Evolutionary conservation across 2,113 vertebrate genomes (phyloP).

Genomic region (Petrocephalus zakoni): DNA sequence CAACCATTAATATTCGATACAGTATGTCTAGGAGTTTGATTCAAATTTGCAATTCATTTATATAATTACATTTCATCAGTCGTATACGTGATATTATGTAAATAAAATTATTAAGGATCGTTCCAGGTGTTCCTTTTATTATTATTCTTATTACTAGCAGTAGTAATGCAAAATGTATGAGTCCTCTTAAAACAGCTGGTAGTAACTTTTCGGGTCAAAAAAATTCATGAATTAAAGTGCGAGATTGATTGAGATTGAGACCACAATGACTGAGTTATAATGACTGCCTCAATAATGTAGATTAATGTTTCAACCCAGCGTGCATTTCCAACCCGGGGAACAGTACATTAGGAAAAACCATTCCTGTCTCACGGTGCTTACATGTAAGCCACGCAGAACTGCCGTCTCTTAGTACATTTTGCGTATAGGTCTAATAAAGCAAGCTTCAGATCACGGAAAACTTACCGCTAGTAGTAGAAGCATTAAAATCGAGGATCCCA

Average conservation of each 20-base stretch:
- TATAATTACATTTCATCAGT: not conserved
- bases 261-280: not conserved
- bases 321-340: not conserved
- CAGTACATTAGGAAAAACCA: not conserved
- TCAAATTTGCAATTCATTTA: not conserved
- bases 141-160: not conserved
- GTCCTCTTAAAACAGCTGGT: not conserved
- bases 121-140: not conserved
- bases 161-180: not conserved
- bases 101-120: not conserved
- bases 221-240: not conserved
- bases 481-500: slow-evolving; percentile 14
- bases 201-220: not conserved
- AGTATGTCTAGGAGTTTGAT: not conserved
- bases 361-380: not conserved
- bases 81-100: not conserved
- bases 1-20: not conserved
- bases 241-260: too few relatives aligned
- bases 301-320: not conserved
- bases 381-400: not conserved
- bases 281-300: not conserved
- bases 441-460: not conserved
- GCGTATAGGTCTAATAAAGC: not conserved
- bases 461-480: slow-evolving; percentile 12
- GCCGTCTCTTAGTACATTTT: not conserved